A percentile compares a stretch with the other conserved stretches of the same genome.
These are phyloP conservation scores for Drosophila atroscutellata DNA, from an alignment of 2,888 invertebrate species.

Conservation along the genomic window DNA sequence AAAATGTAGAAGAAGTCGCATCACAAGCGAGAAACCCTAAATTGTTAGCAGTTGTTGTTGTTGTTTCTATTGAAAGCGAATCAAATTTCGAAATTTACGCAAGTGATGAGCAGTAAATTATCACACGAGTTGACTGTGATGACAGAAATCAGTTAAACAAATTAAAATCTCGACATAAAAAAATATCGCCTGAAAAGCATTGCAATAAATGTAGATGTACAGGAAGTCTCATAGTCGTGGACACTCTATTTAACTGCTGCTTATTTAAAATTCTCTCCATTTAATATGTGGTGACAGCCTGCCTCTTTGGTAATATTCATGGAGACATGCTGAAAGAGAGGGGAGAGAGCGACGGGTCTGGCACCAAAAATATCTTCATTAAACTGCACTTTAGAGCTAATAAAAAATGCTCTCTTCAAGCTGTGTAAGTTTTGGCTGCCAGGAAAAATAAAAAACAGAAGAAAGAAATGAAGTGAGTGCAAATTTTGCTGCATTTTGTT, in stretches of 20 bases:
- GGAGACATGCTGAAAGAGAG: not conserved
- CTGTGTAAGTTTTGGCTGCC: slow-evolving; percentile 14
- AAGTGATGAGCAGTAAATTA: slow-evolving; percentile 29
- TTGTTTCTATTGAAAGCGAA: not conserved
- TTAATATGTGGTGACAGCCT: slow-evolving; percentile 20
- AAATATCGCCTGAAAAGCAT: not conserved
- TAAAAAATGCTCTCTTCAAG: slow-evolving; percentile 50
- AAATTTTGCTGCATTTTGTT: slow-evolving; percentile 61
- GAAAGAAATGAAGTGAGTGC: slow-evolving; percentile 2
- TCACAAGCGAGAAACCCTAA: slow-evolving; percentile 6
- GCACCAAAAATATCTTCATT: slow-evolving; percentile 49
- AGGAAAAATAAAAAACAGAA: not conserved
- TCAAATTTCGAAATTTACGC: slow-evolving; percentile 17
- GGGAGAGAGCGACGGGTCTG: not conserved
- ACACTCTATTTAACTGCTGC: not conserved
- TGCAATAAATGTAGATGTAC: not conserved
- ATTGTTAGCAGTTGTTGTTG: slow-evolving; percentile 7
- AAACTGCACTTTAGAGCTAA: slow-evolving; percentile 60
- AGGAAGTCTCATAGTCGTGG: not conserved
- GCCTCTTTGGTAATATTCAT: slow-evolving; percentile 1
- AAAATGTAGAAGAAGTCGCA: not conserved
- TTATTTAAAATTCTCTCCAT: not conserved
- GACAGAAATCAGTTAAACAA: no score
- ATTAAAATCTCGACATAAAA: no score
- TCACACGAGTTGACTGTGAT: not conserved